Base-by-base conservation (phyloP, 1,140 invertebrate species). In the Anoplolepis gracilipes region DNA sequence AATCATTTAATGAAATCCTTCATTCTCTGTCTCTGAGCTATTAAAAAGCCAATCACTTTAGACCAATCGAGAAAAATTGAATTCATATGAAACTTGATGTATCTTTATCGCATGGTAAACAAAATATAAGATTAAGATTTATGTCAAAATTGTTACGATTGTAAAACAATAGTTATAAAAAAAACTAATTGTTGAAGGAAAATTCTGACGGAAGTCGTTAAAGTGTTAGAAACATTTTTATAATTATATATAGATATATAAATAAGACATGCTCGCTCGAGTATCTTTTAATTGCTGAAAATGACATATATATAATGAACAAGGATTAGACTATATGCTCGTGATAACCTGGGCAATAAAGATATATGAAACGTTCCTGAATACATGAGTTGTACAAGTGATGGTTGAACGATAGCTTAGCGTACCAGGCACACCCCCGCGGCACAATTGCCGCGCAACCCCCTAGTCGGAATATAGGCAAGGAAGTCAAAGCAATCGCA, bases 351-450 rank as follows among this genome's bases (percentile, higher is more conserved):
- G 67, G 78, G 78, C 61, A 78, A 87, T 77, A 84, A 87, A 61
- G 42, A 70, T 61, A 55, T 59, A 55, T 75, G 64, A 72, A 89
- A 86, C 85, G 59, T 85, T 72, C 88, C 88, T 73, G 78, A 8
- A 59, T 53, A 82, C 67, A 55, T 82, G 36, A 73, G 69, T 19
- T 39, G 69, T 42, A 28, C 69, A 36, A 76, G 65, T 81, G 30
- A 69, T 65, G 42, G 77, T 69, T 25, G 46, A 64, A 73, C 36
- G 42, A 33, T 33, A 72, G 65, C 22, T 30, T 30, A 87, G 89
- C 92, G 92, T 93, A 92, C 92, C 92, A 91, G 92, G 92, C 85
- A 92, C 92, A 46, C 53, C 72, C 53, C 69, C 86, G 55, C 55
- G n/a, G 39, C 39, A 4, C 28, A 46, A 72, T 86, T 49, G n/a